Evolutionary conservation across 2,888 invertebrate genomes (phyloP), one percentile per base, ranked within the genome.

Genomic region (Gari tellinella): DNA sequence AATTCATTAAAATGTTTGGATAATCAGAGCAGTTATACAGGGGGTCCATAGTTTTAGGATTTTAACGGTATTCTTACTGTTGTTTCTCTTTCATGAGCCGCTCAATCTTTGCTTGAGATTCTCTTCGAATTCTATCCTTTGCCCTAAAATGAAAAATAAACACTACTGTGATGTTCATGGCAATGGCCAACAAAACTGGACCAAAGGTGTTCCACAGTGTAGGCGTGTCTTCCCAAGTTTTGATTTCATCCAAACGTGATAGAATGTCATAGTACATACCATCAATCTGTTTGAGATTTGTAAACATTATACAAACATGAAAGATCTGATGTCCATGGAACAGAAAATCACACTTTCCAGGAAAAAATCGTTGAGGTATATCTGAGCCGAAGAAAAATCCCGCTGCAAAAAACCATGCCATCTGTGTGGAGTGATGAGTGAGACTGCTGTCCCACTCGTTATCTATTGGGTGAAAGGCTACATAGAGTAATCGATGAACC

Each of bases 241-340:
- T 66, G 15, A 90, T 75, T n/a, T 76, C 49, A 15, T 72, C 68
- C 15, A 77, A 68, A 25, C 84, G 78, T 21, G 69, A 67, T 4
- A 83, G 72, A 52, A 90, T 88, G 72, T 91, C 91, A n/a, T 84
- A 52, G 56, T 87, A 85, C 49, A 91, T 86, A 2, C 85, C 90
- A 72, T 91, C 90, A 57, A 91, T 77, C 74, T 91, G 90, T 40
- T 84, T 85, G 31, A 86, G 80, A 1, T 90, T 89, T 38, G 88
- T 88, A 77, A 90, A 84, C 70, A 88, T 84, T 57, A 91, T 91
- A 70, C 87, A 90, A 21, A 91, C 81, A 73, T 92, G 91, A 72
- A 92, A 92, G 46, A 91, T 77, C 79, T 91, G 91, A 67, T 92
- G 91, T 62, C 91, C 90, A 78, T 91, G 91, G 25, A 89, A 88